Evolutionary conservation across 2,113 vertebrate genomes (phyloP), one percentile per base, ranked within the genome.

Genomic region (Xiphias gladius): DNA sequence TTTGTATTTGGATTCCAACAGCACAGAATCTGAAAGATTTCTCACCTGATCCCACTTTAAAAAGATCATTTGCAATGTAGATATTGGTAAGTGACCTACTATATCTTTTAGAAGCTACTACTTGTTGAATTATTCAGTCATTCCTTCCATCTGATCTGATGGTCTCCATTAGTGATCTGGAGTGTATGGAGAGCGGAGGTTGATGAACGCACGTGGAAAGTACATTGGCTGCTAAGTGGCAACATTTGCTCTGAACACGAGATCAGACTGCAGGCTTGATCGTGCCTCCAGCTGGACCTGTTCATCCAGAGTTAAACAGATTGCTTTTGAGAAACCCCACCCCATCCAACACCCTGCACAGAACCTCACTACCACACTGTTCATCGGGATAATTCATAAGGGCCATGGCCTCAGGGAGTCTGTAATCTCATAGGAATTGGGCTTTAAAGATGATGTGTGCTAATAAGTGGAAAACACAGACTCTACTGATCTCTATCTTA

Each of bases 91-190:
- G 39, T 69, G 86, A 28, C 22, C 58, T 41, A 28, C 37, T 79
- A 22, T 87, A 37, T 88, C 32, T 85, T 79, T 89, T 66, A 82
- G 37, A 37, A 57, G 57, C 65, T 17, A 10, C 57, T 75, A 66
- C 84, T 79, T 75, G 73, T 88, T 88, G 83, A 90, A 89, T 87
- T 78, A 86, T 90, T 89, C 76, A 82, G 32, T 59, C 39, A 37
- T 24, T 65, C 16, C 52, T n/a, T 76, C 71, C 61, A 32, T 73
- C 69, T 73, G 50, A 82, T 78, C 70, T 50, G 62, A 78, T 37
- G 2, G 22, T 20, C 54, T 73, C 83, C 87, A 88, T 90, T 85
- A 86, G 69, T 63, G 64, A 58, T 70, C 6, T 57, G 64, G 50
- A 67, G 48, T 54, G 22, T 39, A 52, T 22, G 35, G 35, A 71